Evolutionary conservation across 2,888 invertebrate species (phyloP), one percentile per base, ranked within the genome.

Genomic region (Arge pagana): DNA sequence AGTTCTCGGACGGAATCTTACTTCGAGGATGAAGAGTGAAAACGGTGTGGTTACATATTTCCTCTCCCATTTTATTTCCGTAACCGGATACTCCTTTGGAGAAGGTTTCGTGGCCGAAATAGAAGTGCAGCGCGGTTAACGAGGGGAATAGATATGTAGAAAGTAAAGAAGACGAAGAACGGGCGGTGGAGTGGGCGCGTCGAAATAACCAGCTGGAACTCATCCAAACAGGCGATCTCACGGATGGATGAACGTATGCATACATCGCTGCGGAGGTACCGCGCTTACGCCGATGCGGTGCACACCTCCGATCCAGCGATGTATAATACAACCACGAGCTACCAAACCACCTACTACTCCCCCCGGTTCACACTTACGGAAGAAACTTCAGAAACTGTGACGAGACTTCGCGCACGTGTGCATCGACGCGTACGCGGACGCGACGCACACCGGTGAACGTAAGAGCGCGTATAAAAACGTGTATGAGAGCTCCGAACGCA

Each of bases 141-240:
- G 52, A 19, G 10, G 30, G 41, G 30, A 33, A 51, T 7, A 37
- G 35, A 37, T 48, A 37, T 13, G 37, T 30, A 21, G 41, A 37
- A 24, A 35, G 33, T 18, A 48, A 31, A 23, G 41, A 24, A 42
- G 43, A 30, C 33, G 35, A 40, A 40, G 43, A 43, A 6, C 33
- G 33, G 31, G 33, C 37, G 48, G 41, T n/a, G n/a, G 58, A 52
- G 53, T 42, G 54, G 53, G 55, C 60, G 63, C 63, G 61, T 65
- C 61, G 64, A 66, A 66, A 65, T 66, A 65, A 60, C 65, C 60
- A 57, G 60, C 62, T 68, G 63, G 65, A 65, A 57, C 57, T 41
- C 58, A 57, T 63, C 67, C 66, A 66, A 68, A 59, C 58, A 55
- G 58, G 53, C 55, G 55, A 53, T 60, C 55, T 57, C 59, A 55